These are phyloP conservation scores for Cabera pusaria DNA, from an alignment of 2,888 invertebrate species.

Conservation along the genomic window DNA sequence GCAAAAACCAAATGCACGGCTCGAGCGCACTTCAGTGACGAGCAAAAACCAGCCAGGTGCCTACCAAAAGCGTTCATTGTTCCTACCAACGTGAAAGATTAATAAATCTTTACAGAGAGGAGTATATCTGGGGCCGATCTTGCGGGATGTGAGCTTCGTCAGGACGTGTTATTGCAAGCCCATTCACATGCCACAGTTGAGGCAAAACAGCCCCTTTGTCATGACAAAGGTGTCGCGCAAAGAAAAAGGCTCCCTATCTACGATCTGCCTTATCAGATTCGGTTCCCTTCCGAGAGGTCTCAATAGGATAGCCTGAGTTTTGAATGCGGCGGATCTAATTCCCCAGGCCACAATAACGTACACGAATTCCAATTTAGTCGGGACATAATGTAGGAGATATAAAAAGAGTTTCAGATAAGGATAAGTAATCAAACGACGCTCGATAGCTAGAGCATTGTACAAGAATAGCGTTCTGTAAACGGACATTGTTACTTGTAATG, in stretches of 20 bases:
- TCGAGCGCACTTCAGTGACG: conserved; percentile 61
- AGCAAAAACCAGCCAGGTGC: conserved; percentile 80
- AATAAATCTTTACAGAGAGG: conserved; percentile 80
- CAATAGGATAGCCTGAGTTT: conserved; percentile 76
- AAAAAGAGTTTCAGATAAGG: conserved; percentile 50
- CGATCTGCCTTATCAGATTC: conserved; percentile 81
- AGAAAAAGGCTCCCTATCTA: conserved; percentile 81
- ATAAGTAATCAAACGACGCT: conserved; percentile 54
- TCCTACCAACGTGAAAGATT: conserved; percentile 76
- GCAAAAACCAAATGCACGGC: conserved; percentile 69
- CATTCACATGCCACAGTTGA: conserved; percentile 80
- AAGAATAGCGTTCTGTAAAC: conserved; percentile 42
- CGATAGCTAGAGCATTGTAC: conserved; percentile 49
- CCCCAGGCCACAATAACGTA: conserved; percentile 72
- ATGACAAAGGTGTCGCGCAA: conserved; percentile 82
- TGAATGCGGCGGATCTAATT: conserved; percentile 80
- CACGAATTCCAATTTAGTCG: conserved; percentile 70
- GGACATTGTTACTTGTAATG: conserved; percentile 41
- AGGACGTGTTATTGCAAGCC: conserved; percentile 80
- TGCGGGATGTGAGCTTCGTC: conserved; percentile 75
- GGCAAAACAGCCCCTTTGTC: conserved; percentile 80
- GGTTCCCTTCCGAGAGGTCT: conserved; percentile 81
- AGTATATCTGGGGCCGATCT: conserved; percentile 80
- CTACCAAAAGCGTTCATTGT: conserved; percentile 77
- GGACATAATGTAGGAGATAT: conserved; percentile 55